Evolutionary conservation across 1,140 invertebrate species (phyloP), one percentile per base, ranked within the genome.

Genomic region (Hylaeus anthracinus): DNA sequence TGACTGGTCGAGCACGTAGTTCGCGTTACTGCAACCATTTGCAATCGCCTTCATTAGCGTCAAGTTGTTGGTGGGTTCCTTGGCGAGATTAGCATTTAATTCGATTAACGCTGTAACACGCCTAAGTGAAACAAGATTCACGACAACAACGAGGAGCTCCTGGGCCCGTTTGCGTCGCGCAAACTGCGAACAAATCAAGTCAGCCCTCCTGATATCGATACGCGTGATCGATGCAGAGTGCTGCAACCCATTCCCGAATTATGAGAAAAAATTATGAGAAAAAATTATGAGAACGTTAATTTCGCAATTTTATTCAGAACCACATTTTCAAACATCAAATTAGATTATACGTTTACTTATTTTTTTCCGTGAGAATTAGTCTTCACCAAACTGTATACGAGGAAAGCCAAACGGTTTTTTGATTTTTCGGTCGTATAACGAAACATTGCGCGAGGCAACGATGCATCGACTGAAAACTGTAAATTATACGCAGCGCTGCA

Each of bases 101-200:
- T 84, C 69, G 58, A 83, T 84, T 73, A 83, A 73, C 39, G 55
- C 70, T 41, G 48, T 37, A 69, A 66, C 60, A 71, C 5, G 15
- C 48, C 9, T 53, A 55, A 67, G 58, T 43, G 67, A 76, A 72
- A 72, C 37, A 64, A 73, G 37, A 51, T 73, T 73, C 12, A 48
- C 26, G 8, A 51, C 45, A 51, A 51, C 45, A 6, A 15, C 14
- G 5, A 14, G 10, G 39, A 26, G 8, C 5, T 39, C 5, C 37
- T 5, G 10, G 39, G 12, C 6, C 5, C 41, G 15, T 9, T 8
- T 43, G 5, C 8, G 6, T n/a, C 5, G 5, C 43, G 2, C 15
- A 45, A 56, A 65, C 63, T 65, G 39, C 1, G 5, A 45, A 65
- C 64, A 15, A 66, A 75, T 66, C 12, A 51, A 56, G 37, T 45